Percentiles rank a stretch among this genome's conserved stretches.
Conservation (phyloP, 2,888 invertebrate species). For the Polymixis lichenea region DNA sequence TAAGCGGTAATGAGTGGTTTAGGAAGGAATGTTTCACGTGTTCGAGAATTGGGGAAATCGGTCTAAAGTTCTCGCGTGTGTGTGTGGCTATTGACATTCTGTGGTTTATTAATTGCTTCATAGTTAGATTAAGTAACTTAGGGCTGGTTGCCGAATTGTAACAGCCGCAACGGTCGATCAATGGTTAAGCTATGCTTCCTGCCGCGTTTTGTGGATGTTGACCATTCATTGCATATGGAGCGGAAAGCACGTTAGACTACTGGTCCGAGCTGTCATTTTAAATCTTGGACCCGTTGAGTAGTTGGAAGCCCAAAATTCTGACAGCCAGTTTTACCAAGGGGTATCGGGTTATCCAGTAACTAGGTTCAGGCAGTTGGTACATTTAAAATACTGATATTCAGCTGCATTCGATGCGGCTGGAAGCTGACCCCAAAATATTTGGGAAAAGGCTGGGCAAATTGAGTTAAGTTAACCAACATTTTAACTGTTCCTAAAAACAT, state of each 20-base stretch:
- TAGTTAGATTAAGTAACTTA: not conserved
- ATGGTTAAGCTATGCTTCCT: not conserved
- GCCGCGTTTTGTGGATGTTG: not conserved
- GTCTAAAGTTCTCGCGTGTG: not conserved
- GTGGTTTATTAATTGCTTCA: not conserved
- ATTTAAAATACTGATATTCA: not conserved
- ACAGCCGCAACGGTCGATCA: not conserved
- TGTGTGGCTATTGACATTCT: not conserved
- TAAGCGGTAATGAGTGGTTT: slow-evolving; percentile 54
- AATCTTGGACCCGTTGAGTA: not conserved
- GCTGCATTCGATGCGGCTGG: not conserved
- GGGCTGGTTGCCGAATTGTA: not conserved
- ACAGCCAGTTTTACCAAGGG: too few species aligned
- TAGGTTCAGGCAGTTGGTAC: not conserved
- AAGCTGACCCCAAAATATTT: not conserved
- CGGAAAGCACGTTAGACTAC: too few species aligned
- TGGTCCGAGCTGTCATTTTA: not conserved
- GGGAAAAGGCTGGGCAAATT: not conserved
- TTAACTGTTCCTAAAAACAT: not conserved
- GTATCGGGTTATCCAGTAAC: not conserved
- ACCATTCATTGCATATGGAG: not conserved
- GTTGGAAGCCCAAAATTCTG: not conserved
- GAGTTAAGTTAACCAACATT: not conserved
- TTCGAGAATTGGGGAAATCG: slow-evolving; percentile 19
- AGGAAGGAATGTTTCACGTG: slow-evolving; percentile 42